Percentiles rank a stretch among this genome's conserved stretches.
Evolutionary conservation across 1,140 invertebrate species (phyloP).

Genomic region (Bombus vancouverensis): DNA sequence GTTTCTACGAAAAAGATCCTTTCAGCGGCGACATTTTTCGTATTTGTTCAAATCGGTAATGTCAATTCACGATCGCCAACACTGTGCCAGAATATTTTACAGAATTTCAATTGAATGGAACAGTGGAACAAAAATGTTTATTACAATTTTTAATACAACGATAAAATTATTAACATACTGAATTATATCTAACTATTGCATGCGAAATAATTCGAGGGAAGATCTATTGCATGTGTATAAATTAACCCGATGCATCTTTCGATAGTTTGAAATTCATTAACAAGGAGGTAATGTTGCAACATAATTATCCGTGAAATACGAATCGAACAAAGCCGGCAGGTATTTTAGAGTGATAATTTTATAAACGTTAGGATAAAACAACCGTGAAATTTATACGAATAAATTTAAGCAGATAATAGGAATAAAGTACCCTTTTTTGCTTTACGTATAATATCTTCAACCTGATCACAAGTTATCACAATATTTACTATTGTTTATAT

Average conservation of each 20-base stretch:
- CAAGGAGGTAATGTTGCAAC: neutral
- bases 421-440: neutral
- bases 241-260: neutral
- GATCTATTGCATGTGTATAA: neutral
- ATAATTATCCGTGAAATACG: neutral
- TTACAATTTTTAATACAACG: constrained; percentile 30
- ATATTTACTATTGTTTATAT: neutral
- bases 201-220: neutral
- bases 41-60: constrained; percentile 46
- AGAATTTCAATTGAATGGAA: neutral
- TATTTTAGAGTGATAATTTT: constrained; percentile 9
- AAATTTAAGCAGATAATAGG: neutral
- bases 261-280: constrained; percentile 5
- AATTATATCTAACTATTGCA: neutral
- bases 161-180: constrained; percentile 40
- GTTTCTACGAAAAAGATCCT: constrained; percentile 48
- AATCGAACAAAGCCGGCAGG: neutral
- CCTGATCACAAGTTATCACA: too few relatives aligned
- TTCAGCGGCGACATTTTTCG: constrained; percentile 34
- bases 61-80: constrained; percentile 10
- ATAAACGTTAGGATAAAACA: neutral
- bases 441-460: neutral
- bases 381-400: neutral
- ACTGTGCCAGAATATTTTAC: neutral
- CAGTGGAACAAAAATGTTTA: too few relatives aligned